A percentile compares a stretch with the other conserved stretches of the same genome.
Conservation (phyloP, 2,113 vertebrate species). For the Pygoscelis adeliae region DNA sequence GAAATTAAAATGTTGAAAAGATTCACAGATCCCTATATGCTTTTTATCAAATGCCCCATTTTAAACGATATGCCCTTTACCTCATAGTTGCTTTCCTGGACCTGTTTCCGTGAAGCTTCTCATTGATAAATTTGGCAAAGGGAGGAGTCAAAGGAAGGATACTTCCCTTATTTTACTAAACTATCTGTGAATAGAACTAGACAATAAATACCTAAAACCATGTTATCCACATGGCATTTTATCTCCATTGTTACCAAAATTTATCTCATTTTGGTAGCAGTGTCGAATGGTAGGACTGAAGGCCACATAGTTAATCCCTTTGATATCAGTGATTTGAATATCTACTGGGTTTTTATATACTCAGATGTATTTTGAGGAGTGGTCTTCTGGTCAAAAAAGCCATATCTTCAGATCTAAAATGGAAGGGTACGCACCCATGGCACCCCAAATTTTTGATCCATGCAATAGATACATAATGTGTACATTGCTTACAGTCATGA, state of each 20-base stretch:
- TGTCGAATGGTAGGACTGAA: neutral
- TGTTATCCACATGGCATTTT: neutral
- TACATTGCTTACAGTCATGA: neutral
- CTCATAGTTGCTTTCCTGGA: neutral
- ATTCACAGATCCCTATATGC: neutral
- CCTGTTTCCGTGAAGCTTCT: neutral
- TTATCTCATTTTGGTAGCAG: neutral
- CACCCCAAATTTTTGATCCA: neutral
- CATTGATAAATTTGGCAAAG: neutral
- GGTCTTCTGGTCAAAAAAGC: neutral
- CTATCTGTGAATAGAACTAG: neutral
- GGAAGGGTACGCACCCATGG: neutral
- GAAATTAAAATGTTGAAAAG: neutral
- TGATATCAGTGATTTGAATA: neutral
- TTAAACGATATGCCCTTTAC: neutral
- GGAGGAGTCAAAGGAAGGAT: neutral
- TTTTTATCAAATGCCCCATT: neutral
- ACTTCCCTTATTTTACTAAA: neutral
- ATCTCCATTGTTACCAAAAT: neutral
- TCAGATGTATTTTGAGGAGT: neutral
- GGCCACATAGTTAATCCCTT: neutral
- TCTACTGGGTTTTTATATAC: fast-evolving
- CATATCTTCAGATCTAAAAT: neutral
- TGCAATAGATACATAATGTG: too few species aligned
- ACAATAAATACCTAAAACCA: neutral